Evolutionary conservation across 1,140 invertebrate species (phyloP), one percentile per base, ranked within the genome.

Genomic region (Drosophila bipectinata): DNA sequence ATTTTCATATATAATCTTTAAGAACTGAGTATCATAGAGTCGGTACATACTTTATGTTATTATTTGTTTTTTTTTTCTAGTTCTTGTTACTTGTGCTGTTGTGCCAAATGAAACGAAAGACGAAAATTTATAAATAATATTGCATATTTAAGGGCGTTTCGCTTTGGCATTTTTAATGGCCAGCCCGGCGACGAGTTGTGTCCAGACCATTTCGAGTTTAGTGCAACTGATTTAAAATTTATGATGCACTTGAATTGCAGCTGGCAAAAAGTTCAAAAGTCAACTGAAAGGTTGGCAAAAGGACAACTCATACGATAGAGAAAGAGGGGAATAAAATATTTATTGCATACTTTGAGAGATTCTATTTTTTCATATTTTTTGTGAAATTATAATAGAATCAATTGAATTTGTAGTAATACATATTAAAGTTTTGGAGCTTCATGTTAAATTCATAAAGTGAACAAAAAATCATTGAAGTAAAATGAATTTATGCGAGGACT

Each of bases 401-500:
- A 7, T 47, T 7, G 12, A 44, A 6, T 44, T 44, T 44, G 0
- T 44, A 30, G 8, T 30, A 30, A 30, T 8, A 18, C 18, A 18
- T 18, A 30, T 30, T 41, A 41, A 41, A 41, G 39, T 4, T 41
- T 41, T 41, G 14, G 39, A 41, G 39, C 26, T n/a, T 14, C 61
- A 80, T 84, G 73, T 68, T 80, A 85, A 61, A 84, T 84, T 84
- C 81, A 84, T 80, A 63, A 52, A 28, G 8, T 34, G 3, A 52
- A 69, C 18, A 80, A 85, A 71, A 80, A 84, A 71, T 85, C 80
- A 84, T 84, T 84, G 81, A 85, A 85, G 80, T 73, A 76, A 72
- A 84, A 80, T 77, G 72, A 83, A 84, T 83, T 85, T 66, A 66
- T 84, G 81, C 77, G 68, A 80, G 64, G 54, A 34, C 72, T 63